Evolutionary conservation across 2,113 vertebrate genomes (phyloP).

Genomic region (Eulacestoma nigropectus): DNA sequence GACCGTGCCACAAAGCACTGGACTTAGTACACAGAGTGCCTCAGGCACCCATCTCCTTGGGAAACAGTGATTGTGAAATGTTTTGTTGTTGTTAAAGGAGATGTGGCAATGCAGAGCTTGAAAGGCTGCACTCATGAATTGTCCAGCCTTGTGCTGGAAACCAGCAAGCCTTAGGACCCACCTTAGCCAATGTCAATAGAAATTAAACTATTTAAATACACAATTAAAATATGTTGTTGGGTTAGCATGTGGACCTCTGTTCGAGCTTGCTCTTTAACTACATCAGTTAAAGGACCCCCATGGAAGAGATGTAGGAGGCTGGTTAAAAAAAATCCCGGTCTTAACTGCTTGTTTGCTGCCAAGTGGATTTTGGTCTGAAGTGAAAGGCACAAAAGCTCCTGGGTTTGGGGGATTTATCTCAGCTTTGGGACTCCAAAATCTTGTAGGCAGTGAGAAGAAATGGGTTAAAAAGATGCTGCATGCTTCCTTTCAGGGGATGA

Average conservation of each 20-base stretch:
- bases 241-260: conserved; percentile 53
- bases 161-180: not conserved
- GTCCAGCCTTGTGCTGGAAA: not conserved
- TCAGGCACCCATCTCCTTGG: not conserved
- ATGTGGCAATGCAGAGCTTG: not conserved
- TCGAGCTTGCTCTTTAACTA: conserved; percentile 15
- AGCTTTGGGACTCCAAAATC: not conserved
- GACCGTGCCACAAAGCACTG: not conserved
- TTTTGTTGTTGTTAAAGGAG: not conserved
- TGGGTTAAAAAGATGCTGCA: not conserved
- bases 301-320: not conserved
- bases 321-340: not conserved
- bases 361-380: not conserved
- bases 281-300: not conserved
- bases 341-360: conserved; percentile 1
- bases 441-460: not conserved
- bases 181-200: conserved; percentile 43
- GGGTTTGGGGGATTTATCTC: not conserved
- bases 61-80: not conserved
- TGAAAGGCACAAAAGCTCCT: not conserved
- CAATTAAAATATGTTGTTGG: conserved; percentile 48
- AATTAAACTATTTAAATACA: conserved; percentile 26
- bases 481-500: not conserved
- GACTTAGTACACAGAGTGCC: not conserved
- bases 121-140: not conserved